Base-by-base conservation (phyloP, 2,888 invertebrate species). In the Callyntrura sp. region DNA sequence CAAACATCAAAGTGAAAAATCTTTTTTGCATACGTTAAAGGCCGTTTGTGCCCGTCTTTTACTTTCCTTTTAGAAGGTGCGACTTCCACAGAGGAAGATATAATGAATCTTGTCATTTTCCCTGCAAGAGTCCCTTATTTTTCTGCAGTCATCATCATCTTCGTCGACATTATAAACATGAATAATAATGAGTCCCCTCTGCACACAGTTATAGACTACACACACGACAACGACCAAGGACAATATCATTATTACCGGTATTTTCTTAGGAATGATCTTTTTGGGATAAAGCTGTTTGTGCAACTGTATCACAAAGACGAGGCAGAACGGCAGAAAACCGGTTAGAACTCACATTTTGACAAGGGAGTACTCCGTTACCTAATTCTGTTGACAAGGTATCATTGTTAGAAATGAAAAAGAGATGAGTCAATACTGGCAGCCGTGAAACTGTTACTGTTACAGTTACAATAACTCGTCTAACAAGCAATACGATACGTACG, bases 181-280 rank as follows among this genome's bases (percentile, higher is more conserved):
- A 70, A 45, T 68, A 45, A 70, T 70, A 45, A 70, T 70, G 70
- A 70, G 45, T 9, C 20, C 11, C 45, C 43, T 70, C 6, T 70
- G 23, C 5, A 62, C 12, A 14, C 9, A 9, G 25, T 11, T 62
- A 23, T 11, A 45, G 20, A 45, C 17, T 17, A 45, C 25, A 12
- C 70, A 70, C n/a, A 23, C 45, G 81, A 60, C 17, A 81, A n/a
- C n/a, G 23, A 48, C 60, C 81, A 81, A 81, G 79, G 35, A 81
- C 81, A 81, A 73, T 0, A 70, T 35, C 84, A n/a, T 65, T 57
- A n/a, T 81, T n/a, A n/a, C n/a, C n/a, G n/a, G n/a, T n/a, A n/a
- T n/a, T 20, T 17, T 17, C 43, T n/a, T 65, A 20, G 45, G 45
- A 70, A 60, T 85, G 73, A 57, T 85, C 68, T 70, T 84, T 45